Conservation (phyloP, 2,888 invertebrate genomes). For the Noctua janthe region DNA sequence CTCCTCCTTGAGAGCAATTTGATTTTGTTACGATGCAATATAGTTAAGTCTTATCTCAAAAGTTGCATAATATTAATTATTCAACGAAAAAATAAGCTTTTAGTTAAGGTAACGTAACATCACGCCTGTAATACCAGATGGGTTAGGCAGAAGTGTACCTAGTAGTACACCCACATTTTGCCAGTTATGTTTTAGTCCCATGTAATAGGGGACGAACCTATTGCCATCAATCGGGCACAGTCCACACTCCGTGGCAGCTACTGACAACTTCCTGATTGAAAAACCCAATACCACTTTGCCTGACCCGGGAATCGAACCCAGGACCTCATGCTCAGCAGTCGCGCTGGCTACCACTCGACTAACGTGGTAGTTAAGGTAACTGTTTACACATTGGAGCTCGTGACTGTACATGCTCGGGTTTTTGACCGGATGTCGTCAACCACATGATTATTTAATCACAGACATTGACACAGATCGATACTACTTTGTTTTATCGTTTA, state of each 20-base stretch:
- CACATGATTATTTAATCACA: constrained; percentile 1
- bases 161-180: no score
- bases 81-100: not conserved
- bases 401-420: not conserved
- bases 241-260: no score
- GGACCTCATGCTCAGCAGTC: no score
- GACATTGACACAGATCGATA: constrained; percentile 24
- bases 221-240: no score
- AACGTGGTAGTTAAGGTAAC: not conserved
- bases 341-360: no score
- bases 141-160: no score
- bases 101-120: not conserved
- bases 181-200: no score
- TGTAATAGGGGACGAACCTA: no score
- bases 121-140: no score
- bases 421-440: constrained; percentile 8
- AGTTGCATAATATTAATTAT: not conserved
- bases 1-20: not conserved
- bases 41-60: not conserved
- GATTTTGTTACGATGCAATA: not conserved
- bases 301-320: no score
- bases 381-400: not conserved
- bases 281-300: no score
- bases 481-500: not conserved
- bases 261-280: no score